Percentiles rank a stretch among this genome's conserved stretches.
These are phyloP conservation scores for Magallana nippona DNA, from an alignment of 2,888 invertebrate genomes.

Conservation along the genomic window DNA sequence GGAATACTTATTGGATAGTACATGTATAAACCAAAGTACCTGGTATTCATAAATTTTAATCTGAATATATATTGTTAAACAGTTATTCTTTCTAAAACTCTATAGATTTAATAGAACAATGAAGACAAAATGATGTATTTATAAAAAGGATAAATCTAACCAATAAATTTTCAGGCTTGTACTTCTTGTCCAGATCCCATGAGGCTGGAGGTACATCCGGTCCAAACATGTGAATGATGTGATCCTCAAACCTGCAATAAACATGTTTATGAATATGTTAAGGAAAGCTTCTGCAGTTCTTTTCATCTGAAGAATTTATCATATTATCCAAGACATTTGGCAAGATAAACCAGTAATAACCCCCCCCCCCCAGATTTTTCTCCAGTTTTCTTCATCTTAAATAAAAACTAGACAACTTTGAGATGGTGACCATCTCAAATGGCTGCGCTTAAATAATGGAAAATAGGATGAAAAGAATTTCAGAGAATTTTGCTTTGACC, in stretches of 20 bases:
- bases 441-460: too few relatives aligned
- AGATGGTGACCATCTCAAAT: too few relatives aligned
- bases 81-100: not conserved
- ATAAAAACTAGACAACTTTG: too few relatives aligned
- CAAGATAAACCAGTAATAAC: too few relatives aligned
- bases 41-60: not conserved
- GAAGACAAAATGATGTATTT: not conserved
- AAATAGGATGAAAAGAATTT: too few relatives aligned
- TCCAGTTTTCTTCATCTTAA: too few relatives aligned
- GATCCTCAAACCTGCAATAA: slow-evolving; percentile 67
- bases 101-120: not conserved
- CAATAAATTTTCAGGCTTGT: slow-evolving; percentile 65
- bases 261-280: not conserved
- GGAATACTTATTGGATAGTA: not conserved
- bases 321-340: too few relatives aligned
- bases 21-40: not conserved
- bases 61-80: not conserved
- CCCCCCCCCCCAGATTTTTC: too few relatives aligned
- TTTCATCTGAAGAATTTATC: too few relatives aligned
- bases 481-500: too few relatives aligned
- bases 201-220: slow-evolving; percentile 61
- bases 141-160: slow-evolving; percentile 40
- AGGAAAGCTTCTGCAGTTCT: not conserved
- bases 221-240: slow-evolving; percentile 72
- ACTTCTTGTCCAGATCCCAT: slow-evolving; percentile 70